Evolutionary conservation across 2,888 invertebrate genomes (phyloP).

Genomic region (Augiades crinisus): DNA sequence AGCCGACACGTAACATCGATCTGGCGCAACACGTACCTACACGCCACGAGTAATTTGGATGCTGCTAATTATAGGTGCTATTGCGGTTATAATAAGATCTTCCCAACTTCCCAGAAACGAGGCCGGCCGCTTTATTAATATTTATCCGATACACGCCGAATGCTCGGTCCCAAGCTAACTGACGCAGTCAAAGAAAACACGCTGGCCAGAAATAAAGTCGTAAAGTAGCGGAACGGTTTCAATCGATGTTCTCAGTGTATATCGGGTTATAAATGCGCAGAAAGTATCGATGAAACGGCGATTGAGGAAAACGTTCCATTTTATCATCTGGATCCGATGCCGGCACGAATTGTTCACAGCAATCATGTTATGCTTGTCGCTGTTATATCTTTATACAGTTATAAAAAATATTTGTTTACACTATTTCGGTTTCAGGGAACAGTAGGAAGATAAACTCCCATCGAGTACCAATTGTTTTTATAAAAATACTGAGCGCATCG

Average conservation of each 20-base stretch:
- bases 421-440: no score
- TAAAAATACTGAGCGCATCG: no score
- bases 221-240: constrained; percentile 77
- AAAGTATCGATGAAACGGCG: constrained; percentile 60
- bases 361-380: constrained; percentile 38
- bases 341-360: constrained; percentile 41
- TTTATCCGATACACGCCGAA: constrained; percentile 77
- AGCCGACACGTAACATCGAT: constrained; percentile 65
- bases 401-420: no score
- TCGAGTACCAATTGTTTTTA: no score
- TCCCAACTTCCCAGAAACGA: constrained; percentile 80
- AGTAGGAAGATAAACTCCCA: no score
- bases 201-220: constrained; percentile 77
- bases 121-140: constrained; percentile 80
- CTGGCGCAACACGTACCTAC: constrained; percentile 62
- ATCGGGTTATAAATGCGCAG: constrained; percentile 67
- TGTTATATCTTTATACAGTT: constrained; percentile 7
- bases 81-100: constrained; percentile 82
- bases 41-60: constrained; percentile 74
- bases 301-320: constrained; percentile 57
- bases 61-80: constrained; percentile 80
- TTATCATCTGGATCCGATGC: constrained; percentile 42
- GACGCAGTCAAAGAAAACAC: constrained; percentile 79
- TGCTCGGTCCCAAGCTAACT: constrained; percentile 70
- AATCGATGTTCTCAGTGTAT: constrained; percentile 73